Percentiles rank a stretch among this genome's conserved stretches.
These are phyloP conservation scores for Hyposmocoma kahamanoa DNA, from an alignment of 1,140 invertebrate species.

Conservation along the genomic window DNA sequence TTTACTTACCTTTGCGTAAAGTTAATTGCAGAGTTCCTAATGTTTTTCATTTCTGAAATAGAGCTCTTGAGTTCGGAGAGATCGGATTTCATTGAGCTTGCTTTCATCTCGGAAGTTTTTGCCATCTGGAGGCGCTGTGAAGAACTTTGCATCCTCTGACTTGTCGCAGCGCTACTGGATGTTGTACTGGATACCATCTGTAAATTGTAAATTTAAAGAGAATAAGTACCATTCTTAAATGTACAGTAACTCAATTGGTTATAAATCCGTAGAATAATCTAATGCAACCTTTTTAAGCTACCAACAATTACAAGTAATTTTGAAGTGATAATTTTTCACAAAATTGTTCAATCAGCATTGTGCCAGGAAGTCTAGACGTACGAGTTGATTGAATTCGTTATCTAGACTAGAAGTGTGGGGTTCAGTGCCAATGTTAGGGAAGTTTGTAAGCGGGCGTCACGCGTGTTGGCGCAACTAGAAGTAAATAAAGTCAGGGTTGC, in stretches of 20 bases:
- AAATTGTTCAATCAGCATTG: no score
- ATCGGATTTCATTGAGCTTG: conserved; percentile 83
- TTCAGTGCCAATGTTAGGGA: conserved; percentile 66
- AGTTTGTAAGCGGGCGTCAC: conserved; percentile 53
- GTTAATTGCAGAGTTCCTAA: conserved; percentile 71
- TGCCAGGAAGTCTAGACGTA: no score
- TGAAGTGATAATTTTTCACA: background rate
- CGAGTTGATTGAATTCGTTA: conserved; percentile 43
- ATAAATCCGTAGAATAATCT: no score
- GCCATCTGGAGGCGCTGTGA: conserved; percentile 62
- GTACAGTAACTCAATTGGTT: no score
- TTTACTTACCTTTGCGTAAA: conserved; percentile 68
- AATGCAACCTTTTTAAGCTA: background rate
- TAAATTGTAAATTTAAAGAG: conserved; percentile 9
- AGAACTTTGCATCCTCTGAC: conserved; percentile 71
- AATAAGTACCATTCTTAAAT: background rate
- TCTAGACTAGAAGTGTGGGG: conserved; percentile 58
- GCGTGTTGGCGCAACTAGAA: conserved; percentile 62
- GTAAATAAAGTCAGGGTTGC: conserved; percentile 51
- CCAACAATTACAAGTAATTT: background rate
- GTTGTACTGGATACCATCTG: conserved; percentile 74
- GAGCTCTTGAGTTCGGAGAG: conserved; percentile 83
- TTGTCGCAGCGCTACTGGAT: conserved; percentile 75
- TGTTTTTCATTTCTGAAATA: conserved; percentile 84
- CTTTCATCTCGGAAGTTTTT: conserved; percentile 78